Percentiles rank a stretch among this genome's conserved stretches.
phyloP scores from a whole-genome alignment of 2,113 vertebrate species.

The Melanotaenia duboulayi region DNA sequence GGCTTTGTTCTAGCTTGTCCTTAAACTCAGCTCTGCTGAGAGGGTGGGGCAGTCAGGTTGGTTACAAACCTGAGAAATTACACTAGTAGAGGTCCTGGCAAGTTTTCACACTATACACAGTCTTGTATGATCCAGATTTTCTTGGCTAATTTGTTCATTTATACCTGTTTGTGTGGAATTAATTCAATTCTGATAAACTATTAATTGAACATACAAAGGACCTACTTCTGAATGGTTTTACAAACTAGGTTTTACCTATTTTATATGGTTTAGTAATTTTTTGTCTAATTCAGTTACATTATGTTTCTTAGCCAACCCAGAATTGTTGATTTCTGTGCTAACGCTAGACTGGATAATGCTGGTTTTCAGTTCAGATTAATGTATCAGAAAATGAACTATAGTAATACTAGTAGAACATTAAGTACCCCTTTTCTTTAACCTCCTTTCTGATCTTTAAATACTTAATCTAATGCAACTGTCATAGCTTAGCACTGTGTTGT shows the following conservation, averaged over 20 bases:
- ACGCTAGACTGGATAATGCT: not conserved
- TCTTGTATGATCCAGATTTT: not conserved
- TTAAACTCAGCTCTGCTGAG: constrained; percentile 21
- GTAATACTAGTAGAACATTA: too few relatives aligned
- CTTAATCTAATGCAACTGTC: constrained; percentile 16
- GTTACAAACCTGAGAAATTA: constrained; percentile 41
- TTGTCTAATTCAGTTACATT: not conserved
- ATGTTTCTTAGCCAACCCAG: too few relatives aligned
- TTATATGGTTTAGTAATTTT: not conserved
- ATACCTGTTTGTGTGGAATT: not conserved
- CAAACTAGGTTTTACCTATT: not conserved
- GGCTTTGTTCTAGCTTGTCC: constrained; percentile 68
- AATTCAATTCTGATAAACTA: too few relatives aligned
- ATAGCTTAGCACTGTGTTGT: constrained; percentile 19
- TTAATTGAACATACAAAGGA: not conserved
- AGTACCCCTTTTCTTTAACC: not conserved
- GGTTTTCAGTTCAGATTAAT: not conserved
- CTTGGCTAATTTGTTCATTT: not conserved
- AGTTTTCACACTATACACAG: not conserved
- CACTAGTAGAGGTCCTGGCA: constrained; percentile 14
- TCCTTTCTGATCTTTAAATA: constrained; percentile 3
- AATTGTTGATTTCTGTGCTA: too few relatives aligned
- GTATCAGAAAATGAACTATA: too few relatives aligned
- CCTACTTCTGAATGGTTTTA: not conserved
- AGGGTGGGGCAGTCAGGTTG: constrained; percentile 21